Evolutionary conservation across 2,797 vertebrate species (phyloP), one percentile per base, ranked within the genome.

Genomic region (Pagetopsis macropterus): DNA sequence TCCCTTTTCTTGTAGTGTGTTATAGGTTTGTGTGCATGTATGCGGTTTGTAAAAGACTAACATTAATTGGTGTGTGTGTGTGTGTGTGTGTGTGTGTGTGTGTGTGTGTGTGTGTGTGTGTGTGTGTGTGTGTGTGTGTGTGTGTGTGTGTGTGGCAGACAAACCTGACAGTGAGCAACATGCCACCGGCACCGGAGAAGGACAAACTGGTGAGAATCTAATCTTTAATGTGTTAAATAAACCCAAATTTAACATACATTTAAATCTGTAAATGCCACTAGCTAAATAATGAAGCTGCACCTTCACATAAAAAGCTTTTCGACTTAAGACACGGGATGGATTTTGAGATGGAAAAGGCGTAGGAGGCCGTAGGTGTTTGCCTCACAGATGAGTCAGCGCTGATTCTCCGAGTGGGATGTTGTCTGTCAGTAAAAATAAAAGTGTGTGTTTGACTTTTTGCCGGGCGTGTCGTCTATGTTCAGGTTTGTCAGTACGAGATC

Each of bases 401-500:
- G 56, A 61, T 56, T 72, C 58, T 70, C 70, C 55, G 59, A 76
- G 70, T 85, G 72, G 69, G 76, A 55, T 44, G 65, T 52, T 65
- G 48, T 62, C 48, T 60, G 58, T 70, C 64, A 69, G 69, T 4
- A 14, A 13, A 59, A 40, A 40, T 5, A 4, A 21, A 59, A 49
- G 12, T 45, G 54, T 44, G 21, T 7, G 57, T 14, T 54, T 44
- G 31, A 40, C 43, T 37, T 45, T 27, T 41, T 67, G 71, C 70
- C 62, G 45, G 52, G 12, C 11, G 40, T 70, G 37, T 67, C 27
- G 5, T 77, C 1, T 88, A 51, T 82, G 79, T 57, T 74, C 91
- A 98, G 97, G 84, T 94, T 59, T 92, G 92, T 58, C 83, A 72
- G 46, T 93, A 94, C 13, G 91, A 95, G 23, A 90, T 95, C 84